Evolutionary conservation across 2,888 invertebrate species (phyloP).

Genomic region (Cephus spinipes): DNA sequence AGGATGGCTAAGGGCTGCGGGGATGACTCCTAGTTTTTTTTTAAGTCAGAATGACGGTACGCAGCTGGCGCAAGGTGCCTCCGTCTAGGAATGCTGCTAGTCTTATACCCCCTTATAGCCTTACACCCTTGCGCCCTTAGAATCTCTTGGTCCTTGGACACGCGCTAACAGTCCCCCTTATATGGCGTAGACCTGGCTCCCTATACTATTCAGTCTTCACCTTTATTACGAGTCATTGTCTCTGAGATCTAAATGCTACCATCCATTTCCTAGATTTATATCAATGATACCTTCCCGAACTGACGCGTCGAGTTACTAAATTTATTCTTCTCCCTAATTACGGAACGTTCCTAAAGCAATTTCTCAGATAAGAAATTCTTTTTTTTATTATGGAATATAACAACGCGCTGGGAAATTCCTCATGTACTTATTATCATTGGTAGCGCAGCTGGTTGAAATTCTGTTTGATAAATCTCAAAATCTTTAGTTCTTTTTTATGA

Average conservation of each 20-base stretch:
- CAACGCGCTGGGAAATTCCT: neutral
- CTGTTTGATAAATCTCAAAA: neutral
- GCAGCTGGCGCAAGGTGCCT: slow-evolving; percentile 38
- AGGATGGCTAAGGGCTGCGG: neutral
- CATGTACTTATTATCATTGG: neutral
- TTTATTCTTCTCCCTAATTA: slow-evolving; percentile 21
- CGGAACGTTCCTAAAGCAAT: neutral
- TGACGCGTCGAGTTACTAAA: slow-evolving; percentile 7
- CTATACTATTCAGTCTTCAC: neutral
- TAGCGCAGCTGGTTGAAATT: neutral
- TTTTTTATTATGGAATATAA: slow-evolving; percentile 19
- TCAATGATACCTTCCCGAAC: slow-evolving; percentile 11
- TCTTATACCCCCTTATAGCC: neutral
- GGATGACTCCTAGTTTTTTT: slow-evolving; percentile 23
- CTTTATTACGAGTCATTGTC: slow-evolving; percentile 24
- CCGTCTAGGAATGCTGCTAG: slow-evolving; percentile 25
- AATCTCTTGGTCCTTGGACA: neutral
- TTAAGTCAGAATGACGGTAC: slow-evolving; percentile 20
- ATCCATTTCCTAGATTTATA: slow-evolving; percentile 25
- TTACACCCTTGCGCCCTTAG: slow-evolving; percentile 1
- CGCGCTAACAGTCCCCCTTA: slow-evolving; percentile 22
- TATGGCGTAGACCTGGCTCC: slow-evolving; percentile 13
- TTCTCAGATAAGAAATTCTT: neutral
- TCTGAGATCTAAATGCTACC: slow-evolving; percentile 24
- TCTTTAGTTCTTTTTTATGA: neutral